These are phyloP conservation scores for Prochilodus magdalenae DNA, from an alignment of 2,113 vertebrate species.

Conservation along the genomic window DNA sequence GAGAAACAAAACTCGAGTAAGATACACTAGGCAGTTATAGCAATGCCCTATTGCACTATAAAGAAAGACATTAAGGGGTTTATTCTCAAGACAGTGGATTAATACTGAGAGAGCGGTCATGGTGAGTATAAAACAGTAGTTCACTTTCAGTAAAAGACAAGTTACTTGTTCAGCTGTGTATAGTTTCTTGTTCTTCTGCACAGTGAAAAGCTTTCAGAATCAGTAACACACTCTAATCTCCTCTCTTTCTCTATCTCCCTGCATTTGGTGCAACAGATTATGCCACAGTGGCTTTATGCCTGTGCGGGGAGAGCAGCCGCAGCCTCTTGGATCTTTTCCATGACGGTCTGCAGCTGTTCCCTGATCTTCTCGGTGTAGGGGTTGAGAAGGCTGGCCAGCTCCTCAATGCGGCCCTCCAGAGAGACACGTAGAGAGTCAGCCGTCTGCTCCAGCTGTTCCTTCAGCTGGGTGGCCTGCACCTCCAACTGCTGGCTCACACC, in stretches of 20 bases:
- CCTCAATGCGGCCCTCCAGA: conserved; percentile 72
- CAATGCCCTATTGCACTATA: conserved; percentile 50
- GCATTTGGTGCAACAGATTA: conserved; percentile 45
- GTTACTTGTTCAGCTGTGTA: conserved; percentile 13
- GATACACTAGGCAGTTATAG: conserved; percentile 60
- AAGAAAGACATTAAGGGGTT: conserved; percentile 46
- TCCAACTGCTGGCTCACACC: conserved; percentile 70
- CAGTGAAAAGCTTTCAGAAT: conserved; percentile 47
- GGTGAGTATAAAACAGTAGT: conserved; percentile 34
- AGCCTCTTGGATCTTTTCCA: conserved; percentile 73
- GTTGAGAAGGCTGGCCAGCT: conserved; percentile 69
- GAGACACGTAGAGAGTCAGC: conserved; percentile 68
- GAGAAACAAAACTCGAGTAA: conserved; percentile 31
- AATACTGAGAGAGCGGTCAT: conserved; percentile 48
- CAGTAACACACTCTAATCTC: conserved; percentile 57
- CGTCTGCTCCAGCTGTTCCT: conserved; percentile 71
- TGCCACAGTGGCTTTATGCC: conserved; percentile 55
- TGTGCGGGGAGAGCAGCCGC: conserved; percentile 31
- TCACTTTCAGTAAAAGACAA: conserved; percentile 13
- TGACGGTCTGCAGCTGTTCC: conserved; percentile 69
- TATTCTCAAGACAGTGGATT: conserved; percentile 54
- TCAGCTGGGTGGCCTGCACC: conserved; percentile 67
- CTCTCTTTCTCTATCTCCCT: conserved; percentile 6
- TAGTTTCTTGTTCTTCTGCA: conserved; percentile 15
- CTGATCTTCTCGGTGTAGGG: conserved; percentile 73